A percentile compares a stretch with the other conserved stretches of the same genome.
Conservation (phyloP, 2,797 vertebrate species). For the Echeneis naucrates region DNA sequence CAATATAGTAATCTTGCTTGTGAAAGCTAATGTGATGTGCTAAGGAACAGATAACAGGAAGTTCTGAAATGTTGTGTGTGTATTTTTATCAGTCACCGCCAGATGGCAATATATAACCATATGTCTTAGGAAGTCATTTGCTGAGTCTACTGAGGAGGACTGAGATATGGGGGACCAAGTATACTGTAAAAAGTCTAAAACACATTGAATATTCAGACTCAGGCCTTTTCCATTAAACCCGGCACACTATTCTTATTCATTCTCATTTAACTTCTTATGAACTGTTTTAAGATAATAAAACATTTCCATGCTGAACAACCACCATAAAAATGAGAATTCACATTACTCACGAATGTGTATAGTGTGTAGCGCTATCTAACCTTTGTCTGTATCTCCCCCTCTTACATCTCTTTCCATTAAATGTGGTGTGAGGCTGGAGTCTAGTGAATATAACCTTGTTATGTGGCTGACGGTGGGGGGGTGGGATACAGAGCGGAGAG, state of each 20-base stretch:
- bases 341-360: background rate
- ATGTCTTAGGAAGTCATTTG: background rate
- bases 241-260: too few species aligned
- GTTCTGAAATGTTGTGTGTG: background rate
- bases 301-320: background rate
- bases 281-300: slow-evolving; percentile 1
- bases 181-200: too few species aligned
- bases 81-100: slow-evolving; percentile 19
- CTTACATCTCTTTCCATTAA: slow-evolving; percentile 26
- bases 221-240: too few species aligned
- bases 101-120: slow-evolving; percentile 52
- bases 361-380: too few species aligned
- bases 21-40: background rate
- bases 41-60: background rate
- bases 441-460: slow-evolving; percentile 43
- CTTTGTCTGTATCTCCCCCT: background rate
- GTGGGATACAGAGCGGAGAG: slow-evolving; percentile 36
- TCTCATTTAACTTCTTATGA: background rate
- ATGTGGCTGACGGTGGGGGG: slow-evolving; percentile 53
- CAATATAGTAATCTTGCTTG: background rate
- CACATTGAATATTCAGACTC: too few species aligned
- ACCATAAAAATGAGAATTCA: background rate
- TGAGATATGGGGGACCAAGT: background rate
- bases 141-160: background rate
- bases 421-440: slow-evolving; percentile 27